phyloP scores from a whole-genome alignment of 2,888 invertebrate genomes.

The Pyralis farinalis region DNA sequence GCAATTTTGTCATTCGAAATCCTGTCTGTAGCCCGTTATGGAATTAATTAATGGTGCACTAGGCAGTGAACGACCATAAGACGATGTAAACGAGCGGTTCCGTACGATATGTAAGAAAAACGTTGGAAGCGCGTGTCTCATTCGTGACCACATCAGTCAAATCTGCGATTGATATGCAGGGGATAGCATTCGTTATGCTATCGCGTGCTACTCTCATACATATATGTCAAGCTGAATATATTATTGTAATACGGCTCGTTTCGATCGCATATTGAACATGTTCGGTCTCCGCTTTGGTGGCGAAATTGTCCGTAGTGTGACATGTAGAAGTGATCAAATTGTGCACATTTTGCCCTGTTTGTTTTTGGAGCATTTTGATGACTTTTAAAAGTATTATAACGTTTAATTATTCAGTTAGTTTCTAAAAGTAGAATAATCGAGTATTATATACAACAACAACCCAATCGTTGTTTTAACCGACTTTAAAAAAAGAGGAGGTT shows the following conservation, averaged over 20 bases:
- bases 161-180: constrained; percentile 64
- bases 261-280: constrained; percentile 9
- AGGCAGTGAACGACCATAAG: constrained; percentile 47
- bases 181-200: constrained; percentile 57
- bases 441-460: too few species aligned
- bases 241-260: constrained; percentile 28
- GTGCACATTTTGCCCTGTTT: background rate
- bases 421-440: too few species aligned
- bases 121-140: constrained; percentile 54
- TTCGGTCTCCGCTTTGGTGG: constrained; percentile 13
- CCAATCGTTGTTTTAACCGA: too few species aligned
- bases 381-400: too few species aligned
- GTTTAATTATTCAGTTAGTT: too few species aligned
- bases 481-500: too few species aligned
- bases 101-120: constrained; percentile 51
- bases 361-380: too few species aligned
- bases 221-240: constrained; percentile 42
- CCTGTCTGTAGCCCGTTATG: constrained; percentile 52
- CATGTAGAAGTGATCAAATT: background rate
- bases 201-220: constrained; percentile 41
- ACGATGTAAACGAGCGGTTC: constrained; percentile 50
- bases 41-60: constrained; percentile 57
- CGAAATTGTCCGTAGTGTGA: background rate
- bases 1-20: constrained; percentile 69
- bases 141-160: constrained; percentile 72